Conservation (phyloP, 2,797 vertebrate genomes). For the Siniperca undulata region DNA sequence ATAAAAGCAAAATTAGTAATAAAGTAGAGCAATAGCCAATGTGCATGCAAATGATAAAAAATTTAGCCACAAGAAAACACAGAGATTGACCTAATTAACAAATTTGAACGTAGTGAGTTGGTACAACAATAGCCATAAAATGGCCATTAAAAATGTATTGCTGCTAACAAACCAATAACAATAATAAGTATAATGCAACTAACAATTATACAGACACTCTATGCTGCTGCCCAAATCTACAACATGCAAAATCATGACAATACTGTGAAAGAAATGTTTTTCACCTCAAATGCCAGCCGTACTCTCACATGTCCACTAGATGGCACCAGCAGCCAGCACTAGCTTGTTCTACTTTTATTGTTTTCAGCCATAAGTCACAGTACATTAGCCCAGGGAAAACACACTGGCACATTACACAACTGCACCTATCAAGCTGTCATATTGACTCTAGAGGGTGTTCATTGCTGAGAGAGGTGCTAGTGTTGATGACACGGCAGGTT, state of each 20-base stretch:
- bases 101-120: neutral
- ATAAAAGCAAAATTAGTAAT: neutral
- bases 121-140: neutral
- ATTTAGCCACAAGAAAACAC: neutral
- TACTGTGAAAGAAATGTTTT: neutral
- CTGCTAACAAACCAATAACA: neutral
- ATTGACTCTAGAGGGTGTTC: conserved; percentile 25
- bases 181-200: neutral
- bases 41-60: neutral
- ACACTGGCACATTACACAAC: conserved; percentile 40
- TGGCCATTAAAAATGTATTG: neutral
- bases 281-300: neutral
- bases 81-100: neutral
- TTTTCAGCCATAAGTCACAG: conserved; percentile 22
- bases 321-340: conserved; percentile 36
- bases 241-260: neutral
- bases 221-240: neutral
- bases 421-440: conserved; percentile 33
- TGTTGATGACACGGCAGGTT: conserved; percentile 4
- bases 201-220: neutral
- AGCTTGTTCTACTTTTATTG: neutral
- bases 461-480: neutral
- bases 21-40: neutral
- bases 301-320: conserved; percentile 57
- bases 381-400: conserved; percentile 1